phyloP scores from a whole-genome alignment of 2,113 vertebrate species.

The Sinocyclocheilus grahami region DNA sequence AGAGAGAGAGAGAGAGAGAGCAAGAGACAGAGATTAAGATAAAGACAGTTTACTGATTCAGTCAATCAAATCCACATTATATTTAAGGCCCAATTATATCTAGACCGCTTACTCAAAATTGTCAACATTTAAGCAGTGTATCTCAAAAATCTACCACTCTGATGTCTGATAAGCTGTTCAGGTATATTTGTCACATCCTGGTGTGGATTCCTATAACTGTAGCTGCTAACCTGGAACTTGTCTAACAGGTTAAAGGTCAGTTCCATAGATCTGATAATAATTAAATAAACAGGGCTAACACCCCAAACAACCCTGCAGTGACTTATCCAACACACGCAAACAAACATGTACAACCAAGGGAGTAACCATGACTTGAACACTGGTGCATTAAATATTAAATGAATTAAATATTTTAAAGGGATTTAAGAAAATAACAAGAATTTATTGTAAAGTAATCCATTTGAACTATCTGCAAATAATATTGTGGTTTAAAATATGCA shows the following conservation, averaged over 20 bases:
- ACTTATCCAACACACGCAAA: neutral
- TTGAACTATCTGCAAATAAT: neutral
- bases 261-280: constrained; percentile 34
- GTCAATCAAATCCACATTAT: neutral
- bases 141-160: neutral
- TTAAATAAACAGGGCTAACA: constrained; percentile 6
- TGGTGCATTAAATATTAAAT: too few relatives aligned
- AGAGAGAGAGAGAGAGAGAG: neutral
- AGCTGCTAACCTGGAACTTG: constrained; percentile 49
- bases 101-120: neutral
- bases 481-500: neutral
- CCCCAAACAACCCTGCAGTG: neutral
- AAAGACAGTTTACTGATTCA: neutral
- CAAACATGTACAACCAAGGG: neutral
- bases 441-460: neutral
- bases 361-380: neutral
- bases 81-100: neutral
- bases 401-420: too few relatives aligned
- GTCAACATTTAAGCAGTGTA: neutral
- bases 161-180: constrained; percentile 13
- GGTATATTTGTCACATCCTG: constrained; percentile 48
- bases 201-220: constrained; percentile 48
- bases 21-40: neutral
- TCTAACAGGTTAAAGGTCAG: constrained; percentile 62
- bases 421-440: neutral